phyloP scores from a whole-genome alignment of 2,113 vertebrate species.

The Xiphias gladius region DNA sequence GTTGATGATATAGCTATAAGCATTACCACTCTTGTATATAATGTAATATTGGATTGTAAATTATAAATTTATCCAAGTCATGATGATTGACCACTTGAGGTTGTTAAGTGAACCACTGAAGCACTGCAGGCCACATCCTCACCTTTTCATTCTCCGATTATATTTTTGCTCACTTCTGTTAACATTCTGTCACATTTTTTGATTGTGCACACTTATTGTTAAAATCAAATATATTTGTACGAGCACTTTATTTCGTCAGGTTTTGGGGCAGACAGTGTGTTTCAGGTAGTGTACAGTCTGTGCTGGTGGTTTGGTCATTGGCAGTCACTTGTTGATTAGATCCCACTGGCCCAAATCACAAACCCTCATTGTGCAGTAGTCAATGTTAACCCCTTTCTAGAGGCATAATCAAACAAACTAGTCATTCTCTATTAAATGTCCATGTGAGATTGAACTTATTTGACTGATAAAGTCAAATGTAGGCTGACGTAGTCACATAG shows the following conservation, averaged over 20 bases:
- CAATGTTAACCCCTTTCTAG: slow-evolving; percentile 43
- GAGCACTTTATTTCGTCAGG: slow-evolving; percentile 87
- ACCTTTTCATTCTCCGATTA: slow-evolving; percentile 56
- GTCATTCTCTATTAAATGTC: slow-evolving; percentile 54
- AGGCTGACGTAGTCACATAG: slow-evolving; percentile 53
- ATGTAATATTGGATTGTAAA: slow-evolving; percentile 92
- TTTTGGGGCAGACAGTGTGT: slow-evolving; percentile 69
- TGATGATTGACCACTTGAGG: slow-evolving; percentile 77
- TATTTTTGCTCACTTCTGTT: slow-evolving; percentile 56
- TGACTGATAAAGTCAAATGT: slow-evolving; percentile 61
- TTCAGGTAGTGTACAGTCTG: slow-evolving; percentile 70
- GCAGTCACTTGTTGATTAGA: slow-evolving; percentile 57
- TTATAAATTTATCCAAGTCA: slow-evolving; percentile 84
- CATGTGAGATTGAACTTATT: slow-evolving; percentile 60
- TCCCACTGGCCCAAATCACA: slow-evolving; percentile 65
- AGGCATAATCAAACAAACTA: slow-evolving; percentile 50
- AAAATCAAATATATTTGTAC: slow-evolving; percentile 81
- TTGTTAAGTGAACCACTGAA: slow-evolving; percentile 72
- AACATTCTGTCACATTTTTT: slow-evolving; percentile 39
- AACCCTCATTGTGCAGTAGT: slow-evolving; percentile 59
- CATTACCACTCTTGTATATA: slow-evolving; percentile 89
- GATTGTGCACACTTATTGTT: slow-evolving; percentile 82
- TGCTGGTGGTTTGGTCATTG: slow-evolving; percentile 68
- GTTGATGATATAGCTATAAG: slow-evolving; percentile 84
- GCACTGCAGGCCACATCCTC: slow-evolving; percentile 73